Base-by-base conservation (phyloP, 2,113 vertebrate species). In the Probosciger aterrimus region DNA sequence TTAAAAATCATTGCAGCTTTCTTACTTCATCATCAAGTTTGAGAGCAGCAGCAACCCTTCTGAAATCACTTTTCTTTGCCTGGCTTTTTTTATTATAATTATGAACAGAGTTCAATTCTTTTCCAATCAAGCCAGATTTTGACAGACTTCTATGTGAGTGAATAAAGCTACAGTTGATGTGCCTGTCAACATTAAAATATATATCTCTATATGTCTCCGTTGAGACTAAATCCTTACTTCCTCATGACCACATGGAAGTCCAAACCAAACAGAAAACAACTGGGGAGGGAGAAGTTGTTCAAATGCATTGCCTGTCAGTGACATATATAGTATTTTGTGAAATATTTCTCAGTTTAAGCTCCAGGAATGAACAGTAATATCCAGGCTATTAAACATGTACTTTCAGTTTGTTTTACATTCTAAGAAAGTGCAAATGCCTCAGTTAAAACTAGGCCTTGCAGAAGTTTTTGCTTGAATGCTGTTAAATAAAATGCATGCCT, bases 81-180 rank as follows among this genome's bases (percentile, higher is more conserved):
- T 55, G 2, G 12, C 20, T 28, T 98, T 98, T 97, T 96, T 98
- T 97, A 37, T 97, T 92, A 96, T 97, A 97, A 97, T 92, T 80
- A 80, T 86, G 92, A 97, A 64, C 81, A 98, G 93, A 98, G 95
- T 97, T 98, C 97, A 98, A 31, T 97, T 95, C 88, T 88, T 98
- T 98, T 97, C 82, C 92, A 92, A 60, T 97, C 90, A 96, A 94
- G 82, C 93, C 93, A 97, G 93, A 96, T 95, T 96, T 92, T 97
- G 93, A 97, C 93, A 98, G 86, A 85, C 76, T 96, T 94, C 97
- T 95, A 96, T 96, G 96, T 98, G 97, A 97, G 74, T 92, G 83
- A 92, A 89, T 92, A 96, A 86, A 96, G 81, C 92, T 94, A 74
- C 33, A 93, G 95, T 82, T 98, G 94, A 97, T 96, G 73, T 70